A percentile compares a stretch with the other conserved stretches of the same genome.
phyloP scores from a whole-genome alignment of 2,113 vertebrate genomes.

The Aleadryas rufinucha region DNA sequence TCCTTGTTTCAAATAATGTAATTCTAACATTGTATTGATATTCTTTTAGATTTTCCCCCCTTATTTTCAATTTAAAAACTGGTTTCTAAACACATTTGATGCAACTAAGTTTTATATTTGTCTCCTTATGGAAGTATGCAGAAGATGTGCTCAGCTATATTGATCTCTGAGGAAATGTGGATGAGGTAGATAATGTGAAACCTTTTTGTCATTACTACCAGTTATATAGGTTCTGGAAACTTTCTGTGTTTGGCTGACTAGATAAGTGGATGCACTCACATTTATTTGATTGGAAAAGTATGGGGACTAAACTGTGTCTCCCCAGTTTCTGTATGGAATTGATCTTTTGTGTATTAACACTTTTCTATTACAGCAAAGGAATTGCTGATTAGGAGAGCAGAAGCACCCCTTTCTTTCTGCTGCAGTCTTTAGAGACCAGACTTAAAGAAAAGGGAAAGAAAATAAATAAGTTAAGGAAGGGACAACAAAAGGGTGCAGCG shows the following conservation, averaged over 20 bases:
- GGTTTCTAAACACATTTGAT: conserved; percentile 34
- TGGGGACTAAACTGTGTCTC: background rate
- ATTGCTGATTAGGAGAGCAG: background rate
- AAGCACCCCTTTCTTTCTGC: background rate
- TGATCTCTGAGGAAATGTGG: conserved; percentile 64
- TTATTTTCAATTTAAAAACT: conserved; percentile 31
- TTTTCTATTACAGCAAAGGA: conserved; percentile 1
- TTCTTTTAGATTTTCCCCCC: background rate
- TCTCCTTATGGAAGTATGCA: conserved; percentile 56
- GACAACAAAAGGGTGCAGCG: background rate
- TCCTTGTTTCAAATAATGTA: conserved; percentile 60
- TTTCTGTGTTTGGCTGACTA: conserved; percentile 51
- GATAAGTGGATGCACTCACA: conserved; percentile 51
- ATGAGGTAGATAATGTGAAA: conserved; percentile 61
- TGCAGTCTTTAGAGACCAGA: background rate
- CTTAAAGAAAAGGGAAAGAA: background rate
- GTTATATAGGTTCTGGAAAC: conserved; percentile 50
- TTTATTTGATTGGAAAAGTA: conserved; percentile 51
- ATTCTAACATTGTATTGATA: conserved; percentile 49
- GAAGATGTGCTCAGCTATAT: conserved; percentile 56
- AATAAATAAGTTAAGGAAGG: background rate
- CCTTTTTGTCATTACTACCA: conserved; percentile 62
- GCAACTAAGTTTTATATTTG: conserved; percentile 52
- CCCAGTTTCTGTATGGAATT: conserved; percentile 5
- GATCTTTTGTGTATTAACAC: conserved; percentile 3